Conservation (phyloP, 1,140 invertebrate species). For the Caenorhabditis briggsae region DNA sequence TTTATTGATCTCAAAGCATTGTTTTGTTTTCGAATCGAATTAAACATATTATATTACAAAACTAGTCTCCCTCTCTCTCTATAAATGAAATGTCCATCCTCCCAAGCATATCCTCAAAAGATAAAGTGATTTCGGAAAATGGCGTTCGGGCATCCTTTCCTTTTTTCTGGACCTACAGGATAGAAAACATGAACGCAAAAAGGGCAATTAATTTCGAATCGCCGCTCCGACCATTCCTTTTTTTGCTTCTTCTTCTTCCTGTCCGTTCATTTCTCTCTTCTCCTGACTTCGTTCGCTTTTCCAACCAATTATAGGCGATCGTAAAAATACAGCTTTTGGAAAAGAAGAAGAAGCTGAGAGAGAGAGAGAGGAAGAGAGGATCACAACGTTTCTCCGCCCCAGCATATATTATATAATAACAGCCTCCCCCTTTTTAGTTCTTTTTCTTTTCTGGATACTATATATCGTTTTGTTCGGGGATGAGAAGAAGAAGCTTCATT, state of each 20-base stretch:
- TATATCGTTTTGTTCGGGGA: constrained; percentile 26
- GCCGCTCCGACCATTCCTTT: constrained; percentile 25
- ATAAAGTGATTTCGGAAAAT: constrained; percentile 39
- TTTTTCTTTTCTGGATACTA: constrained; percentile 37
- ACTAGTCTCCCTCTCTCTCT: constrained; percentile 10
- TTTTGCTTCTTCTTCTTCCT: not conserved
- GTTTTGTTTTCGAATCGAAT: not conserved
- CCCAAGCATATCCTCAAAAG: not conserved
- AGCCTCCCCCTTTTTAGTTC: constrained; percentile 35
- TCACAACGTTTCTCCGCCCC: constrained; percentile 43
- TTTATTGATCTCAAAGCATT: too few relatives aligned
- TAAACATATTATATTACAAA: constrained; percentile 16
- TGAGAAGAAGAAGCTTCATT: not conserved
- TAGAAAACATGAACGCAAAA: constrained; percentile 20
- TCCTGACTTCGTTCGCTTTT: constrained; percentile 48
- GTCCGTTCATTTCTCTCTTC: constrained; percentile 13
- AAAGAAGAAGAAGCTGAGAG: constrained; percentile 39
- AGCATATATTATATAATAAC: constrained; percentile 53
- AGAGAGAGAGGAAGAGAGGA: not conserved
- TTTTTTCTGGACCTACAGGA: constrained; percentile 46
- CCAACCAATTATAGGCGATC: constrained; percentile 52
- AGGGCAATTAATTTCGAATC: constrained; percentile 51
- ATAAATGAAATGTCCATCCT: not conserved
- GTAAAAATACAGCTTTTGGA: constrained; percentile 51
- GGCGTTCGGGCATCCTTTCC: constrained; percentile 13